Conservation (phyloP, 2,113 vertebrate genomes). For the Bostrychus sinensis region DNA sequence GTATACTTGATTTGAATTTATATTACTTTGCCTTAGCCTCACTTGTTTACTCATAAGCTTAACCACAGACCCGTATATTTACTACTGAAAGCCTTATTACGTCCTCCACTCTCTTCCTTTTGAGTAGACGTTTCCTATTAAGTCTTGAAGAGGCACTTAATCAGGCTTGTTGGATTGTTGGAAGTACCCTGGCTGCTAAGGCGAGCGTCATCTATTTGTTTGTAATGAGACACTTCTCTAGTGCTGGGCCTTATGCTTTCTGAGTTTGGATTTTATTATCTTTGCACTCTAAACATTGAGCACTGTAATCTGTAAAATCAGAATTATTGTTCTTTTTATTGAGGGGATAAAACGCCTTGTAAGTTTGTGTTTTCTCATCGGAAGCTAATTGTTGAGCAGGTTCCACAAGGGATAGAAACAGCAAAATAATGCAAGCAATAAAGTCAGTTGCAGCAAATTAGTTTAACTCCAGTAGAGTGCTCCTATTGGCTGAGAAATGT, state of each 20-base stretch:
- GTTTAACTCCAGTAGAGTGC: constrained; percentile 7
- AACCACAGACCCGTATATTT: background rate
- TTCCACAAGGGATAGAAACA: background rate
- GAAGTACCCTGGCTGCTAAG: constrained; percentile 17
- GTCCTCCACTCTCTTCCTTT: background rate
- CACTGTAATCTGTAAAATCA: constrained; percentile 1
- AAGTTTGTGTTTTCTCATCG: background rate
- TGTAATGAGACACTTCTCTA: constrained; percentile 25
- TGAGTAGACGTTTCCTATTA: constrained; percentile 10
- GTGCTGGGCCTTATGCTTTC: constrained; percentile 18
- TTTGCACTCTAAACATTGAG: constrained; percentile 15
- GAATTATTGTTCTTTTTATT: constrained; percentile 33
- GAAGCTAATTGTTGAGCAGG: constrained; percentile 15
- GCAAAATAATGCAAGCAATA: background rate
- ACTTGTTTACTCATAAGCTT: background rate
- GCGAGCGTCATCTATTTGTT: constrained; percentile 27
- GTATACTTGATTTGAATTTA: background rate
- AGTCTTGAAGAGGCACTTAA: constrained; percentile 39
- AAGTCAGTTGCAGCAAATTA: constrained; percentile 11
- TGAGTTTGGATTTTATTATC: constrained; percentile 15
- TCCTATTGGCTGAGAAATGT: constrained; percentile 19
- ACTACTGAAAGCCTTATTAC: background rate
- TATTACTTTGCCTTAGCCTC: background rate
- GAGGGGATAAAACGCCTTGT: constrained; percentile 17
- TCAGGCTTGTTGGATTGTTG: constrained; percentile 21